These are phyloP conservation scores for Therioaphis trifolii DNA, from an alignment of 2,888 invertebrate species.

Conservation along the genomic window DNA sequence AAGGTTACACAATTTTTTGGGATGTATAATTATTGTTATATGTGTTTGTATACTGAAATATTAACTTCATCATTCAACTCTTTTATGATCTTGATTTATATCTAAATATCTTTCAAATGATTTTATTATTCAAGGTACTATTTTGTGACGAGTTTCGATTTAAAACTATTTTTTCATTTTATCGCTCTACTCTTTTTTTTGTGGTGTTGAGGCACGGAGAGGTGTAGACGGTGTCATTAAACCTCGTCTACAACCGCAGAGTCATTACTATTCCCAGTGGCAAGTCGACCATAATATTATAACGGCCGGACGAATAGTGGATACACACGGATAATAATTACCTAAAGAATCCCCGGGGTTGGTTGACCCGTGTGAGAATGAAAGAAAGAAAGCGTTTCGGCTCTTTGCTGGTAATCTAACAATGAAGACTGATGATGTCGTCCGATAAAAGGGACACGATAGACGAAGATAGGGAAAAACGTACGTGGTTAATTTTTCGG, in stretches of 20 bases:
- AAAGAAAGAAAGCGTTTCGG: slow-evolving; percentile 58
- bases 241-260: slow-evolving; percentile 60
- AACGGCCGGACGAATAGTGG: slow-evolving; percentile 57
- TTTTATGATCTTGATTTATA: neutral
- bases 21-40: too few relatives aligned
- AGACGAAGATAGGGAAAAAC: slow-evolving; percentile 39
- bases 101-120: slow-evolving; percentile 4
- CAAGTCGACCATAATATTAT: slow-evolving; percentile 61
- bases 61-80: neutral
- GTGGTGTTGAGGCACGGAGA: neutral
- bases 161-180: slow-evolving; percentile 23
- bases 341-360: slow-evolving; percentile 60
- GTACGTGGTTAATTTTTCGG: slow-evolving; percentile 58
- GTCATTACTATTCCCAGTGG: slow-evolving; percentile 63
- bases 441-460: slow-evolving; percentile 57
- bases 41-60: neutral
- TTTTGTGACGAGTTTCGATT: slow-evolving; percentile 32
- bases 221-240: slow-evolving; percentile 53
- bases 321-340: slow-evolving; percentile 62
- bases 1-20: too few relatives aligned
- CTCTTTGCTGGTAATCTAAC: slow-evolving; percentile 26
- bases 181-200: slow-evolving; percentile 24
- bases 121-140: slow-evolving; percentile 34
- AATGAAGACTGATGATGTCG: slow-evolving; percentile 62
- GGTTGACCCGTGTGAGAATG: slow-evolving; percentile 59